Evolutionary conservation across 2,113 vertebrate species (phyloP).

Genomic region (Orycteropus afer): DNA sequence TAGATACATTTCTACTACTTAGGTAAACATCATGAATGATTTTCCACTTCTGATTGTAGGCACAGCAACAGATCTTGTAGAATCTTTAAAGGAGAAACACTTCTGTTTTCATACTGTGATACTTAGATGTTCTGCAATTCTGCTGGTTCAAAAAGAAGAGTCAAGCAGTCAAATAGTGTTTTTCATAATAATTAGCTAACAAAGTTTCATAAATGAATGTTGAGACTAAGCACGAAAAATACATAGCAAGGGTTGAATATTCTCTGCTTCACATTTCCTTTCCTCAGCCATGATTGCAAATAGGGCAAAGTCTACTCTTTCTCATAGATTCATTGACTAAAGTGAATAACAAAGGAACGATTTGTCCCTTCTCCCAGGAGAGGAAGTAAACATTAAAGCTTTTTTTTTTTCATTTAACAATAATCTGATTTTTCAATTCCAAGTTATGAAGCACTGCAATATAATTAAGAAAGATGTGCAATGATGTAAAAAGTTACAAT

Average conservation of each 20-base stretch:
- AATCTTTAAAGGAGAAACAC: background rate
- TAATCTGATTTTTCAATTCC: background rate
- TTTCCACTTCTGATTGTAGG: background rate
- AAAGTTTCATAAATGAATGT: background rate
- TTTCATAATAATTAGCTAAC: background rate
- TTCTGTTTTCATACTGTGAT: background rate
- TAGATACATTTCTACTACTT: background rate
- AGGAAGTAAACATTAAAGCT: background rate
- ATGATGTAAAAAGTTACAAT: background rate
- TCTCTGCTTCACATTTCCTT: background rate
- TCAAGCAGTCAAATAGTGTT: conserved; percentile 12
- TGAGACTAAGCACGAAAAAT: background rate
- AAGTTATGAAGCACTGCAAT: conserved; percentile 11
- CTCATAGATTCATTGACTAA: background rate
- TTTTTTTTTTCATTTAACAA: background rate
- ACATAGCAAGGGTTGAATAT: background rate
- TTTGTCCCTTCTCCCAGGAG: background rate
- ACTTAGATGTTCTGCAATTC: background rate
- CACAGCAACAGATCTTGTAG: background rate
- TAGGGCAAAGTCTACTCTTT: background rate
- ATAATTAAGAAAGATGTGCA: background rate
- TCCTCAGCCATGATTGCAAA: background rate
- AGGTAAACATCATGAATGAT: background rate
- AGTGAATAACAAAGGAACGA: background rate
- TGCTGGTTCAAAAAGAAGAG: conserved; percentile 39